phyloP scores from a whole-genome alignment of 2,888 invertebrate species.

The Dastarcus helophoroides region DNA sequence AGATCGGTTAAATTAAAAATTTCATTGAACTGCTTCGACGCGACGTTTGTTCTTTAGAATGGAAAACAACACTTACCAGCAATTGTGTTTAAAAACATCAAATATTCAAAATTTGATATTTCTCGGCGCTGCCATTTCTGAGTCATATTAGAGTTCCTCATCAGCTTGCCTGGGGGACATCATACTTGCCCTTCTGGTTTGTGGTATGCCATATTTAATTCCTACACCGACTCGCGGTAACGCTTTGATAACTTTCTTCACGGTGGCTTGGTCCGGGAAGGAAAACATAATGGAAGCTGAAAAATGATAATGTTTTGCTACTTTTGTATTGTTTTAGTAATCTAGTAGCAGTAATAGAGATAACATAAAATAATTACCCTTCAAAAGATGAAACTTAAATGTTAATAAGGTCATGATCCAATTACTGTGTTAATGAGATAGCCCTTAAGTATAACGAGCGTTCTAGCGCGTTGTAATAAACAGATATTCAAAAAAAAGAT shows the following conservation, averaged over 20 bases:
- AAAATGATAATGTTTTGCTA: constrained; percentile 5
- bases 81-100: constrained; percentile 99
- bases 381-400: no score
- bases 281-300: constrained; percentile 97
- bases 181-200: constrained; percentile 94
- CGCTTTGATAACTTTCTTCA: constrained; percentile 96
- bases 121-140: constrained; percentile 98
- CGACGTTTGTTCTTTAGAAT: no score
- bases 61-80: constrained; percentile 60
- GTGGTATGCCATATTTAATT: constrained; percentile 98
- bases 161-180: constrained; percentile 97
- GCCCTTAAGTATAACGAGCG: no score
- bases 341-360: no score
- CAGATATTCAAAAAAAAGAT: no score
- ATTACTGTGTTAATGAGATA: no score
- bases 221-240: constrained; percentile 96
- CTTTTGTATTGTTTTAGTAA: no score
- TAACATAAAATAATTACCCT: no score
- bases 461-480: no score
- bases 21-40: constrained; percentile 16
- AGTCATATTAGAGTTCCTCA: constrained; percentile 99
- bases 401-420: no score
- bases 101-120: constrained; percentile 99
- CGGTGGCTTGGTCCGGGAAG: constrained; percentile 92
- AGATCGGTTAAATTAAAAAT: constrained; percentile 18